phyloP scores from a whole-genome alignment of 2,113 vertebrate genomes.

The Gila orcuttii region DNA sequence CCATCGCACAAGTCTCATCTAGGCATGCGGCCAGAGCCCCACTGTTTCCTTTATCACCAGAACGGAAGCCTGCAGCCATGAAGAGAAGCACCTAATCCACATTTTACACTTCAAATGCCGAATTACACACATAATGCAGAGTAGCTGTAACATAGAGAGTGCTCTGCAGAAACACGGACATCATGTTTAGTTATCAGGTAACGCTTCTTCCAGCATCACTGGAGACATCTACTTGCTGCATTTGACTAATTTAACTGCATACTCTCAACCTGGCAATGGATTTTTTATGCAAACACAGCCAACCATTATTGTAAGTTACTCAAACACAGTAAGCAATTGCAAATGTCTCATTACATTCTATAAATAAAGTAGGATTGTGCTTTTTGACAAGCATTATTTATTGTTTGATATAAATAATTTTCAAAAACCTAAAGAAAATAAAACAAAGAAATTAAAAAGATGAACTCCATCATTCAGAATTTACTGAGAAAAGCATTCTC shows the following conservation, averaged over 20 bases:
- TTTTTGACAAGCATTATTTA: not conserved
- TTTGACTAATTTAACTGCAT: constrained; percentile 11
- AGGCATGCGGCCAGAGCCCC: constrained; percentile 63
- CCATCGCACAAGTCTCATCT: constrained; percentile 76
- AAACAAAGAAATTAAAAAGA: not conserved
- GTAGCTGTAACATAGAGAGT: constrained; percentile 43
- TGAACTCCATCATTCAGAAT: not conserved
- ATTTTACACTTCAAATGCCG: constrained; percentile 60
- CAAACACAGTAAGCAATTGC: not conserved
- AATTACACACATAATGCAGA: constrained; percentile 59
- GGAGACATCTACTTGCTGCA: constrained; percentile 31
- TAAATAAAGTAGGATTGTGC: not conserved
- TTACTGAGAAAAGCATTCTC: not conserved
- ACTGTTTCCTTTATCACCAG: constrained; percentile 63
- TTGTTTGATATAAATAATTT: not conserved
- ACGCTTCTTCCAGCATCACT: constrained; percentile 22
- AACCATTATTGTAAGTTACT: not conserved
- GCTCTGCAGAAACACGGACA: constrained; percentile 42
- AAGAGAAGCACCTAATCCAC: constrained; percentile 55
- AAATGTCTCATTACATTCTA: not conserved
- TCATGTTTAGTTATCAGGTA: constrained; percentile 36
- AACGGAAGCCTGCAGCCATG: constrained; percentile 55
- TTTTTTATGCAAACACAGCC: not conserved
- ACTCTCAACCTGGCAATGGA: not conserved
- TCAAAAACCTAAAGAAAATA: not conserved